Conservation (phyloP, 2,113 vertebrate species). For the Scomber scombrus region DNA sequence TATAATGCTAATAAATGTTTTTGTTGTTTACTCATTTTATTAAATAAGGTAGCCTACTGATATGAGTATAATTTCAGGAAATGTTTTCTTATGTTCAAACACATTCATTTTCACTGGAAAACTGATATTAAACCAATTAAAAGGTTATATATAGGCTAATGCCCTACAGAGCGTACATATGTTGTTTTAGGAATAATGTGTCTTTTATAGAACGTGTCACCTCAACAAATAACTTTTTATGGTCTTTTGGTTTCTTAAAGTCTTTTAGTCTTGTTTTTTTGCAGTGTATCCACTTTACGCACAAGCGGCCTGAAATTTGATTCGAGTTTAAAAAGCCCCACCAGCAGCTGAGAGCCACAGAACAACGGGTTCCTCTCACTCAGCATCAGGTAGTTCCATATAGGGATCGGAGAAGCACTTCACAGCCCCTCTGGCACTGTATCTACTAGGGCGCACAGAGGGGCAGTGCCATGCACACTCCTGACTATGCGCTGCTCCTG, state of each 20-base stretch:
- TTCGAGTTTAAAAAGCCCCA: constrained; percentile 60
- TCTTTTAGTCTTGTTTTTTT: constrained; percentile 23
- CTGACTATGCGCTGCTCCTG: constrained; percentile 51
- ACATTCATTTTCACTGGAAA: neutral
- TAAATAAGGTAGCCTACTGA: too few species aligned
- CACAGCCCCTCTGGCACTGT: constrained; percentile 52
- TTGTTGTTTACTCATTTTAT: neutral
- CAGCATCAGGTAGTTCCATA: constrained; percentile 60
- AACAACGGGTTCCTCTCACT: neutral
- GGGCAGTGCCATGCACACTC: constrained; percentile 72
- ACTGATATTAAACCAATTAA: neutral
- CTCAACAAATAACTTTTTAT: neutral
- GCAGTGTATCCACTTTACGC: constrained; percentile 57
- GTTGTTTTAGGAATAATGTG: neutral
- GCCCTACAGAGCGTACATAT: neutral
- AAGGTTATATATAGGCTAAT: neutral
- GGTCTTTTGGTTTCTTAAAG: neutral
- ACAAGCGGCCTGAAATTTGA: constrained; percentile 61
- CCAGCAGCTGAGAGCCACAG: constrained; percentile 44
- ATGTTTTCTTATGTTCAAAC: neutral
- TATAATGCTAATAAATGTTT: neutral
- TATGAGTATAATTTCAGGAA: neutral
- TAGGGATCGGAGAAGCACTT: constrained; percentile 52
- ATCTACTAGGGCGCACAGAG: constrained; percentile 53
- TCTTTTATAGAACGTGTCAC: neutral